Evolutionary conservation across 2,113 vertebrate species (phyloP).

Genomic region (Chelonoidis abingdonii): DNA sequence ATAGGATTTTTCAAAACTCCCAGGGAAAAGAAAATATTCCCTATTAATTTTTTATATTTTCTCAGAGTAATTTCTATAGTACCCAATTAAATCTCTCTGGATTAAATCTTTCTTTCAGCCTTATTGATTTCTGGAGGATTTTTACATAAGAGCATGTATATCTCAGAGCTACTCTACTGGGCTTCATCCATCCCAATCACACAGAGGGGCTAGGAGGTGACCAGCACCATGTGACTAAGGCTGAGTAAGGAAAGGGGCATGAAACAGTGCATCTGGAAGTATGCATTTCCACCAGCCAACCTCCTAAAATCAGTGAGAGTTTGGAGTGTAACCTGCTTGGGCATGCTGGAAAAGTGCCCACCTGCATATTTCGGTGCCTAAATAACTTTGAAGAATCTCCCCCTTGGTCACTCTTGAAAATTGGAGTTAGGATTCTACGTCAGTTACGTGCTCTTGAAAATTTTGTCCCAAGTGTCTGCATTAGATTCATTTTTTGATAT

Average conservation of each 20-base stretch:
- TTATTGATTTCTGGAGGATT: neutral
- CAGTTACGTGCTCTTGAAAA: neutral
- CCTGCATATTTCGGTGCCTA: accelerated
- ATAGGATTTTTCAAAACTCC: neutral
- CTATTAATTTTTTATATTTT: neutral
- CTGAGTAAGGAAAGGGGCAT: neutral
- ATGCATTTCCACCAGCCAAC: neutral
- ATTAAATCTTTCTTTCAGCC: neutral
- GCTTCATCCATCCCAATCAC: neutral
- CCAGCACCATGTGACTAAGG: neutral
- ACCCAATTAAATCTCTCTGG: neutral
- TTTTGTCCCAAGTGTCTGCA: accelerated
- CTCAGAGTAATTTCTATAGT: neutral
- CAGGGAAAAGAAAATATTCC: neutral
- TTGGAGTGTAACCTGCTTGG: neutral
- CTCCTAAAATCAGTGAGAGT: neutral
- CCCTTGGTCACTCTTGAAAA: neutral
- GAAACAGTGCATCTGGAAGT: neutral
- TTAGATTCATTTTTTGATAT: neutral
- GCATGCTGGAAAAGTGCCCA: neutral
- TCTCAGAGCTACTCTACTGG: neutral
- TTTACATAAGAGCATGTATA: neutral
- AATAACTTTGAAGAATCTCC: neutral
- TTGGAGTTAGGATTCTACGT: neutral
- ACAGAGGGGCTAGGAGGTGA: neutral